phyloP scores from a whole-genome alignment of 2,113 vertebrate species.

The Probosciger aterrimus region DNA sequence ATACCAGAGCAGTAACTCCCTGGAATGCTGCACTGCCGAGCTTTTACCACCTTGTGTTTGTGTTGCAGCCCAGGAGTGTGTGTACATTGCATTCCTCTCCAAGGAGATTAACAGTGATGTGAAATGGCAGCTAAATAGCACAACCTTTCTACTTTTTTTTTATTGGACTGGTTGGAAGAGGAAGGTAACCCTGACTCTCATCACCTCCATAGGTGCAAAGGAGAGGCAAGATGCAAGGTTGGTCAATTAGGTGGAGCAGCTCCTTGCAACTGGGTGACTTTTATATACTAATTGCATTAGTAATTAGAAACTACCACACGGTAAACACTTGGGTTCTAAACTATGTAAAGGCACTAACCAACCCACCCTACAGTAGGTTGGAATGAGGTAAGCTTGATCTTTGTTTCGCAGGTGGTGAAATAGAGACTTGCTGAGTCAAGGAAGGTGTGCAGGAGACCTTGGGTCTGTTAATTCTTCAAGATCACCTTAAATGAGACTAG shows the following conservation, averaged over 20 bases:
- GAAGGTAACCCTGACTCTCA: neutral
- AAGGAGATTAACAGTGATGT: constrained; percentile 11
- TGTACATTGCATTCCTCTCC: neutral
- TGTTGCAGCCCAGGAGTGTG: constrained; percentile 15
- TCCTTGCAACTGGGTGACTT: neutral
- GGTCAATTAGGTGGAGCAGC: constrained; percentile 13
- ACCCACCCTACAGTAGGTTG: neutral
- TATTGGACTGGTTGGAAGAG: neutral
- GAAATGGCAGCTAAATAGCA: neutral
- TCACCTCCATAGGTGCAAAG: neutral
- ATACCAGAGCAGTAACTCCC: constrained; percentile 61
- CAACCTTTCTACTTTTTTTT: neutral
- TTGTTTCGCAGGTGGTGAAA: neutral
- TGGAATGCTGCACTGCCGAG: constrained; percentile 63
- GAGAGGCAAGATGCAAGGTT: neutral
- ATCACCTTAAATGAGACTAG: neutral
- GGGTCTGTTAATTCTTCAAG: neutral
- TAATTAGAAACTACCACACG: neutral
- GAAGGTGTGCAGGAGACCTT: neutral
- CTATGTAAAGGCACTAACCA: neutral
- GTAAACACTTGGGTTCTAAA: constrained; percentile 11
- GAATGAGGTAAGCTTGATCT: neutral
- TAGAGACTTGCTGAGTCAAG: neutral
- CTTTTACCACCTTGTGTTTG: constrained; percentile 60
- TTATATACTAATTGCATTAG: constrained; percentile 3